phyloP scores from a whole-genome alignment of 1,140 invertebrate genomes.

The Calephelis virginiensis region DNA sequence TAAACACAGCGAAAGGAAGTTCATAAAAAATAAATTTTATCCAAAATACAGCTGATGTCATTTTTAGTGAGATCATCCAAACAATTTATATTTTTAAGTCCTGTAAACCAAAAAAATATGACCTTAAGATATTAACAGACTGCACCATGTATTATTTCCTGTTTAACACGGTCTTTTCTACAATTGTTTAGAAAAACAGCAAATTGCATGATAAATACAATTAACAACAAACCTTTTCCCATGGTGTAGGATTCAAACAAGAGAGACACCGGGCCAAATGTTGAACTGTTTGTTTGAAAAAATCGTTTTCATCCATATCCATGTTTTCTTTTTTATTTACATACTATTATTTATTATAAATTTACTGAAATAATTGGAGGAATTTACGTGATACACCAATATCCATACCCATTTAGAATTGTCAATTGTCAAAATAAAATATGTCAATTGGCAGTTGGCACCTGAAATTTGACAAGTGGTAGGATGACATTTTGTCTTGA shows the following conservation, averaged over 20 bases:
- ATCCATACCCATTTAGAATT: too few relatives aligned
- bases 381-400: slow-evolving; percentile 1
- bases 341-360: slow-evolving; percentile 49
- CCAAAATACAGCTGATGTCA: slow-evolving; percentile 37
- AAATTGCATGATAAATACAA: slow-evolving; percentile 35
- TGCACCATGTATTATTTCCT: neutral
- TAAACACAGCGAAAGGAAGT: too few relatives aligned
- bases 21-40: too few relatives aligned
- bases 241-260: slow-evolving; percentile 89
- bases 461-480: too few relatives aligned
- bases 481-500: too few relatives aligned
- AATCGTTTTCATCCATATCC: slow-evolving; percentile 83
- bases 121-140: slow-evolving; percentile 7
- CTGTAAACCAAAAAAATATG: slow-evolving; percentile 27
- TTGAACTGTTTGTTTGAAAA: slow-evolving; percentile 92
- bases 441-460: too few relatives aligned
- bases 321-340: slow-evolving; percentile 62
- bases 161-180: neutral
- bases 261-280: slow-evolving; percentile 93
- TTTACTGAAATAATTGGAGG: slow-evolving; percentile 38
- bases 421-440: too few relatives aligned
- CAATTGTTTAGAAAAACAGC: slow-evolving; percentile 31
- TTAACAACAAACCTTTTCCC: slow-evolving; percentile 84
- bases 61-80: slow-evolving; percentile 26
- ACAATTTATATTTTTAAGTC: slow-evolving; percentile 25